Percentiles rank a stretch among this genome's conserved stretches.
Evolutionary conservation across 2,888 invertebrate species (phyloP).

Genomic region (Papilio protenor): DNA sequence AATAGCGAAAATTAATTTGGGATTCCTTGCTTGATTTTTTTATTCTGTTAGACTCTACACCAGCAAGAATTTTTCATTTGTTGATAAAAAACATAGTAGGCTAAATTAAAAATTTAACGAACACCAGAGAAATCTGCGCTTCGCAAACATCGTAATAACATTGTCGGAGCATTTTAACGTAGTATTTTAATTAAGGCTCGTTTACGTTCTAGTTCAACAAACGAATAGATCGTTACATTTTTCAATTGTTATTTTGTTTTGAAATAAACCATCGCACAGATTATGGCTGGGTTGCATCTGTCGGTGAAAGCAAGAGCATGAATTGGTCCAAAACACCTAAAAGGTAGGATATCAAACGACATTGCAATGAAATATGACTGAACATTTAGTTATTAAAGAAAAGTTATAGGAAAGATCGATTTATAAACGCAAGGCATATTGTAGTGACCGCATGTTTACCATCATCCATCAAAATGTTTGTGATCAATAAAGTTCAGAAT

Average conservation of each 20-base stretch:
- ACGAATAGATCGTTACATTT: conserved; percentile 9
- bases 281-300: not conserved
- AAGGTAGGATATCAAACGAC: no score
- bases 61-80: not conserved
- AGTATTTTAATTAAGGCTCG: conserved; percentile 17
- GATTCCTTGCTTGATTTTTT: not conserved
- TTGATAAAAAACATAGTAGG: not conserved
- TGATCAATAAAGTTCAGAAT: conserved; percentile 19
- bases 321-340: not conserved
- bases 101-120: conserved; percentile 20
- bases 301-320: not conserved
- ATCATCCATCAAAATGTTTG: conserved; percentile 19
- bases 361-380: no score
- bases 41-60: not conserved
- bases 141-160: conserved; percentile 13
- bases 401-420: not conserved
- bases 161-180: conserved; percentile 16
- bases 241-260: not conserved
- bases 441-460: not conserved
- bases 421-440: not conserved
- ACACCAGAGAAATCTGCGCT: conserved; percentile 13
- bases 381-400: not conserved
- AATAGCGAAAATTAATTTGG: not conserved
- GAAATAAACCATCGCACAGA: not conserved
- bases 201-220: conserved; percentile 5